phyloP scores from a whole-genome alignment of 2,888 invertebrate species.

The Choristoneura rosaceana region DNA sequence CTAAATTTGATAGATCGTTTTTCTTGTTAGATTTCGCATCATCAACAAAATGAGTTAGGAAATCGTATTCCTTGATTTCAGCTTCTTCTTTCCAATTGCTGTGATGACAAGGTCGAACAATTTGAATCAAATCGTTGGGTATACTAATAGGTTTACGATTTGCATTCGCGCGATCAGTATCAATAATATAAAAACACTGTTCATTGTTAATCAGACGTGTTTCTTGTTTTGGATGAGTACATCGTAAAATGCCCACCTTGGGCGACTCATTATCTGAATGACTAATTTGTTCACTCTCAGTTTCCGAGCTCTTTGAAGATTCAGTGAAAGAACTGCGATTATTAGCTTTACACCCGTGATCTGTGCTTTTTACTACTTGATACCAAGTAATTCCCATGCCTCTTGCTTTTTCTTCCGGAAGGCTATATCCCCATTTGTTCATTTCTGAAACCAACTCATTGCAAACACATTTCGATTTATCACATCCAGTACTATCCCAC shows the following conservation, averaged over 20 bases:
- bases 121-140: constrained; percentile 50
- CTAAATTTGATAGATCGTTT: constrained; percentile 46
- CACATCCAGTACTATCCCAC: constrained; percentile 50
- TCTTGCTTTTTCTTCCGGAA: neutral
- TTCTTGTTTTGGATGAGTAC: neutral
- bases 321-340: neutral
- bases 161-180: constrained; percentile 48
- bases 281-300: neutral
- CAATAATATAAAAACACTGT: constrained; percentile 51
- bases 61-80: neutral
- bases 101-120: neutral
- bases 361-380: constrained; percentile 4
- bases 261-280: neutral
- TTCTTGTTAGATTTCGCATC: neutral
- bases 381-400: constrained; percentile 5
- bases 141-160: constrained; percentile 50
- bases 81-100: constrained; percentile 41
- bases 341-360: neutral
- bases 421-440: constrained; percentile 16
- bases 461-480: constrained; percentile 57
- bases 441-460: constrained; percentile 46
- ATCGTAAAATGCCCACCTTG: constrained; percentile 1
- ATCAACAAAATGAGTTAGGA: neutral
- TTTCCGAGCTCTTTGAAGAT: constrained; percentile 1
- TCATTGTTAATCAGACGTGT: constrained; percentile 43